phyloP scores from a whole-genome alignment of 2,797 vertebrate species.

The Anolis apletophallus region DNA sequence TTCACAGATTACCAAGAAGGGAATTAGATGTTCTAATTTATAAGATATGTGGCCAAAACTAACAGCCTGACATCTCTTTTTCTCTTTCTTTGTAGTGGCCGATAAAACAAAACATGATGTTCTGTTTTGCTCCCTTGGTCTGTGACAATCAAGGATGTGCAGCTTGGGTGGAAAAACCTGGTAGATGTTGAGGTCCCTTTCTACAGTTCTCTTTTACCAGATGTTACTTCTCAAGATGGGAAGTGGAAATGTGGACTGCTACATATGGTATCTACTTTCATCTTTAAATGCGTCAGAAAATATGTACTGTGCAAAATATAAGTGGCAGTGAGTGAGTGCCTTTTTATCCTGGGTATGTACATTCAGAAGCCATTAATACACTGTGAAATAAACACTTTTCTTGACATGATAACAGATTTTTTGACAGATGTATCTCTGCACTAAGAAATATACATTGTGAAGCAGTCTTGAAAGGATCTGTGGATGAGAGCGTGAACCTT shows the following conservation, averaged over 20 bases:
- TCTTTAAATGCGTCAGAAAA: background rate
- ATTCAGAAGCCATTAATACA: slow-evolving; percentile 20
- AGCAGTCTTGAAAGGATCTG: slow-evolving; percentile 23
- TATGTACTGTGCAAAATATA: background rate
- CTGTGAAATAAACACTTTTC: slow-evolving; percentile 26
- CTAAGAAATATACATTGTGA: slow-evolving; percentile 28
- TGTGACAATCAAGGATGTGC: background rate
- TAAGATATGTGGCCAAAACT: background rate
- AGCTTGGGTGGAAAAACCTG: background rate
- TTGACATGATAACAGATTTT: slow-evolving; percentile 22
- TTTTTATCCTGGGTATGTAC: slow-evolving; percentile 4
- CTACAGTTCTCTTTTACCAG: background rate
- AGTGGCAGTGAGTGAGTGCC: slow-evolving; percentile 16
- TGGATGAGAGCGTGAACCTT: slow-evolving; percentile 15
- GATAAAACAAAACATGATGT: background rate
- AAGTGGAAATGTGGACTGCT: background rate
- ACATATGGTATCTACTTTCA: background rate
- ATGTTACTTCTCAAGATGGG: background rate
- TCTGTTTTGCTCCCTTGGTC: background rate
- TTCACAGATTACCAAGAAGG: background rate
- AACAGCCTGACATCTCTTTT: background rate
- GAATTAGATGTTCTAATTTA: background rate
- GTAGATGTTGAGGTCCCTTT: background rate
- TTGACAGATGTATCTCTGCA: slow-evolving; percentile 4
- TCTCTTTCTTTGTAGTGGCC: background rate